Conservation (phyloP, 2,888 invertebrate genomes). For the Drosophila mayaguana region DNA sequence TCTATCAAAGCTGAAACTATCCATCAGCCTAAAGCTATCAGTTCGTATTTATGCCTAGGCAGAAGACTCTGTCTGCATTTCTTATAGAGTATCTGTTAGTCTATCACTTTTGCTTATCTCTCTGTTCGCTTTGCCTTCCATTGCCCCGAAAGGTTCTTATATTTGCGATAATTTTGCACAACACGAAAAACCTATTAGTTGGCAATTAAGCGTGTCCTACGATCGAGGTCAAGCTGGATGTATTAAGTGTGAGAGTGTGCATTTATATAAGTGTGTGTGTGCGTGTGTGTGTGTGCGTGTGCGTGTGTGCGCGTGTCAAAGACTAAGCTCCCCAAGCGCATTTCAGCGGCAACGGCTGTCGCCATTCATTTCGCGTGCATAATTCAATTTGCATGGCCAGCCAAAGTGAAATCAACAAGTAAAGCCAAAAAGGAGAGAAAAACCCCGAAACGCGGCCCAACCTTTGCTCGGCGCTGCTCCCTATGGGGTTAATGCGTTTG, state of each 20-base stretch:
- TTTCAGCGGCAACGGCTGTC: constrained; percentile 31
- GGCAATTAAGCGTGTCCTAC: constrained; percentile 59
- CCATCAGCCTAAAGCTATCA: background rate
- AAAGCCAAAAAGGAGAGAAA: constrained; percentile 22
- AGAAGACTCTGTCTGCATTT: too few relatives aligned
- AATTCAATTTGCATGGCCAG: constrained; percentile 69
- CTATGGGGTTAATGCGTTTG: constrained; percentile 39
- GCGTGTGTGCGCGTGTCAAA: background rate
- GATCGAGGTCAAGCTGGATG: constrained; percentile 17
- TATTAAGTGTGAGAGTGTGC: background rate
- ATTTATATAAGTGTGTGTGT: background rate
- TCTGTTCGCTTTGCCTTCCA: constrained; percentile 15
- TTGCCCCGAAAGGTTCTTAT: constrained; percentile 15
- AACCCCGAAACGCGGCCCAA: background rate
- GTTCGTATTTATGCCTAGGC: background rate
- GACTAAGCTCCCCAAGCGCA: constrained; percentile 40
- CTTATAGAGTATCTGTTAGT: background rate
- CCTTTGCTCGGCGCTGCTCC: constrained; percentile 6
- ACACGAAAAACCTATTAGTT: constrained; percentile 63
- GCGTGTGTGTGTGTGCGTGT: background rate
- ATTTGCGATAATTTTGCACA: constrained; percentile 33
- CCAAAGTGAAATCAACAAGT: constrained; percentile 72
- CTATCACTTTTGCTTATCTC: background rate
- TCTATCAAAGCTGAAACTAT: background rate
- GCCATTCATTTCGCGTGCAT: constrained; percentile 52